A percentile compares a stretch with the other conserved stretches of the same genome.
Conservation (phyloP, 2,888 invertebrate species). For the Meliscaeva auricollis region DNA sequence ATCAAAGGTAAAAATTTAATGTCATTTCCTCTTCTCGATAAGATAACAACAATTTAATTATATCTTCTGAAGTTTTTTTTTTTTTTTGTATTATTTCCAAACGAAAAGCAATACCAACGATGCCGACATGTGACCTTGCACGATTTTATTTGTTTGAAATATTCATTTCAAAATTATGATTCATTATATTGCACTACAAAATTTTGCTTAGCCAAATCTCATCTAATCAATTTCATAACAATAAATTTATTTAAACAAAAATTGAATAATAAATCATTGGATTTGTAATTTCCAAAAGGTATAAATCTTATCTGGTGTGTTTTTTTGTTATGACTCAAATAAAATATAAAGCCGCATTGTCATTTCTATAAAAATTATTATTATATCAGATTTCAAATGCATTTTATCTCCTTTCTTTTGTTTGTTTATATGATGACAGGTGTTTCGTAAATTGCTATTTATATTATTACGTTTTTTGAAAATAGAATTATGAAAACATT, state of each 20-base stretch:
- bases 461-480: neutral
- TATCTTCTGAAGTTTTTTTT: neutral
- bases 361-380: neutral
- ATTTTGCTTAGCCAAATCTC: neutral
- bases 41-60: slow-evolving; percentile 1
- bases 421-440: neutral
- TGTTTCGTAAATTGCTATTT: neutral
- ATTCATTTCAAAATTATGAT: neutral
- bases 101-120: neutral
- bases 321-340: slow-evolving; percentile 7
- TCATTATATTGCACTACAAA: slow-evolving; percentile 12
- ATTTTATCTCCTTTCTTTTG: neutral
- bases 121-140: slow-evolving; percentile 26
- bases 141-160: neutral
- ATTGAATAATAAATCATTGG: slow-evolving; percentile 6
- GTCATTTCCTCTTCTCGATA: slow-evolving; percentile 3
- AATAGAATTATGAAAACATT: too few species aligned
- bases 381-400: neutral
- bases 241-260: neutral
- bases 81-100: neutral
- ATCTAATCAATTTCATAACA: slow-evolving; percentile 12
- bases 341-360: slow-evolving; percentile 1
- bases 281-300: neutral
- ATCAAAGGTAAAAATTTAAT: neutral
- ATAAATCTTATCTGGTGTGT: neutral